phyloP scores from a whole-genome alignment of 2,113 vertebrate genomes.

The Capra hircus region DNA sequence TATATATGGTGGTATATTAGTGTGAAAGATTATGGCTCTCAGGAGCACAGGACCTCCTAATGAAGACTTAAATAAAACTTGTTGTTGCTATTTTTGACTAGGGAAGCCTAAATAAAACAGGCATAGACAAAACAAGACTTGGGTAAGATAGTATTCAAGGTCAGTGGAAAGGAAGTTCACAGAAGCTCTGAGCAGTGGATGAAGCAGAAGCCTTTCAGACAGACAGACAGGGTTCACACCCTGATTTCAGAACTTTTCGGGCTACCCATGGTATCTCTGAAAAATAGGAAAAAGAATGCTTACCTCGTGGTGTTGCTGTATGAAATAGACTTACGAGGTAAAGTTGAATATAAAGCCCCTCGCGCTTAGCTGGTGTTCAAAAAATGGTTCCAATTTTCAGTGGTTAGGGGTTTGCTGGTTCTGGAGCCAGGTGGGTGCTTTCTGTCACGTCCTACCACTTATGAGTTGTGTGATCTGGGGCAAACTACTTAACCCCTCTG shows the following conservation, averaged over 20 bases:
- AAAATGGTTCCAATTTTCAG: neutral
- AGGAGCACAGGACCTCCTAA: neutral
- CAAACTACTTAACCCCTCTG: neutral
- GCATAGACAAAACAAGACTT: neutral
- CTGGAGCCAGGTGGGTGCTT: neutral
- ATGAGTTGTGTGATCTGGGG: neutral
- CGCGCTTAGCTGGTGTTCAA: neutral
- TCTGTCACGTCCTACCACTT: neutral
- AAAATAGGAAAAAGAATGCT: neutral
- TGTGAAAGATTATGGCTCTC: neutral
- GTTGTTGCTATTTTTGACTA: neutral
- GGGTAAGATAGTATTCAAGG: neutral
- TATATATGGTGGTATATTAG: neutral
- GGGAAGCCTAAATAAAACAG: slow-evolving; percentile 12
- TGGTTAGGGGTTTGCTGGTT: neutral
- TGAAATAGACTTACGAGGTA: neutral
- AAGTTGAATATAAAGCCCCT: neutral
- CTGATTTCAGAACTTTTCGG: neutral
- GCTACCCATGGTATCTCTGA: neutral
- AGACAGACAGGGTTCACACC: neutral
- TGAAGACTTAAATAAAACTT: neutral
- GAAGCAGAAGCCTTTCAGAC: neutral
- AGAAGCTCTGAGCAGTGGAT: neutral
- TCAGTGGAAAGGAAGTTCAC: neutral
- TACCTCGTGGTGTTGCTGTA: neutral